Evolutionary conservation across 1,140 invertebrate species (phyloP), one percentile per base, ranked within the genome.

Genomic region (Drosophila sp.): DNA sequence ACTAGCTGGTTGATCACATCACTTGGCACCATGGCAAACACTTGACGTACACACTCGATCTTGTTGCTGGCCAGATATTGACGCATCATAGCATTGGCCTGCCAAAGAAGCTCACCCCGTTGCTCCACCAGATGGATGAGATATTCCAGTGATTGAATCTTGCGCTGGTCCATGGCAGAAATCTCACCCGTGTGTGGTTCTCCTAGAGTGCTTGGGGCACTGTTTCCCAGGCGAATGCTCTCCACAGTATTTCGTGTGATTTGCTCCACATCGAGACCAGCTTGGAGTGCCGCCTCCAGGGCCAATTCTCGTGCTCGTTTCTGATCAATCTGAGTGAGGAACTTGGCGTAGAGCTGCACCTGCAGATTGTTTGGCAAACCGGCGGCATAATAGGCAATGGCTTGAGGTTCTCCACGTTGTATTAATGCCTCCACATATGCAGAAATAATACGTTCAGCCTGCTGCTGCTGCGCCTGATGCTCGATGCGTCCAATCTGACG

Each of bases 131-230:
- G 95, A 86, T 97, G 96, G 7, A 95, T 94, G 1, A 99, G 90
- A 97, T 97, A 98, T 87, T 98, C 97, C 2, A 99, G 93, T 2
- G 97, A 95, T 51, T 95, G 95, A 51, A 98, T 97, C 92, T 97
- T 91, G n/a, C 73, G 80, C 41, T 80, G 78, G 64, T 92, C 90
- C 1, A 38, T 18, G 0, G 61, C 74, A 0, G 83, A 80, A n/a
- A 92, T 73, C 11, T 83, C 74, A 1, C 84, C 78, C 0, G 80
- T 56, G 0, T 25, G 65, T 2, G 74, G 70, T 43, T 80, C 75
- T 0, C 66, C 65, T 0, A 82, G 50, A 14, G 70, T 57, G 41
- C 40, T 83, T 4, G 59, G 53, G 6, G 58, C 92, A 91, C 46
- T 94, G 93, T 43, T 97, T 95, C 86, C 96, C 5, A 61, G n/a